Conservation (phyloP, 2,888 invertebrate species). For the Mythimna ferrago region DNA sequence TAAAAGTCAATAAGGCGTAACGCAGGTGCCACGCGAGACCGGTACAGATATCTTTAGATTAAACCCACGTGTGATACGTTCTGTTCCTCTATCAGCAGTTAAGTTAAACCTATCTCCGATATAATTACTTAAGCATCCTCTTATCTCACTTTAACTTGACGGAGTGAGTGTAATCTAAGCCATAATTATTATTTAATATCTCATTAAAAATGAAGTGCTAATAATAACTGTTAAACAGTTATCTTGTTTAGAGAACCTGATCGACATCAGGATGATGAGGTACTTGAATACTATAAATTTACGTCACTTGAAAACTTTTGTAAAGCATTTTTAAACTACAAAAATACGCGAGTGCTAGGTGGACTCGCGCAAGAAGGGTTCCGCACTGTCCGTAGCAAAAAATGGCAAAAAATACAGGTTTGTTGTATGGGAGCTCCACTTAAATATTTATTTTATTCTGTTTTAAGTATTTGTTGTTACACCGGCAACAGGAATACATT, state of each 20-base stretch:
- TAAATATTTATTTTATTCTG: no score
- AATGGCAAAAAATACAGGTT: no score
- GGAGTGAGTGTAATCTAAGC: conserved; percentile 43
- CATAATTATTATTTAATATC: conserved; percentile 46
- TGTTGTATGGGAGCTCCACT: no score
- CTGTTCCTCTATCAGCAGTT: conserved; percentile 44
- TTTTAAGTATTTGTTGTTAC: no score
- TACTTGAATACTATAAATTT: background rate
- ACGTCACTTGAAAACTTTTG: background rate
- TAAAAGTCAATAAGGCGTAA: conserved; percentile 77
- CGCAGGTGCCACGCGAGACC: conserved; percentile 71
- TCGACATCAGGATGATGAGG: background rate
- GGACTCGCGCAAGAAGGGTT: no score
- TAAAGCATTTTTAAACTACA: background rate
- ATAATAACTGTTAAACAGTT: conserved; percentile 17
- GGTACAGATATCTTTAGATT: conserved; percentile 58
- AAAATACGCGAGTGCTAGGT: background rate
- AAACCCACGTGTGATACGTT: conserved; percentile 53
- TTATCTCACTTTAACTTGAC: conserved; percentile 40
- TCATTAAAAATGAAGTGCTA: conserved; percentile 47
- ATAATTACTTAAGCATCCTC: conserved; percentile 36
- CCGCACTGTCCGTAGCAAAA: no score
- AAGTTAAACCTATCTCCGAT: conserved; percentile 37
- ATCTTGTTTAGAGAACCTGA: conserved; percentile 12
- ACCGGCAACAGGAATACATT: no score